Evolutionary conservation across 2,888 invertebrate species (phyloP).

Genomic region (Trachelus iudaicus): DNA sequence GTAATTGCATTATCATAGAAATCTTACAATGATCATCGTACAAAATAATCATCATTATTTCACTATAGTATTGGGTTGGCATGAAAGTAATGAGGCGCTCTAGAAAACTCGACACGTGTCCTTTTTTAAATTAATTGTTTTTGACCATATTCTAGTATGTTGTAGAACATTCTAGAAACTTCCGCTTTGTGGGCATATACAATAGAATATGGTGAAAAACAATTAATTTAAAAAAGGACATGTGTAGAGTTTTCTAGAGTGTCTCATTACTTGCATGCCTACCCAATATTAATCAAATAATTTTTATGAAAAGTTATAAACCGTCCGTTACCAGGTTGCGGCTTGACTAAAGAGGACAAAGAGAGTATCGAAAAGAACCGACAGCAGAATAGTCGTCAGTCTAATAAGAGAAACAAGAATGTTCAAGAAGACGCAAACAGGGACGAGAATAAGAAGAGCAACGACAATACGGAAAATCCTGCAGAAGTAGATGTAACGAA

Average conservation of each 20-base stretch:
- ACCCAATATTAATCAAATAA: not conserved
- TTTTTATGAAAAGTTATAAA: not conserved
- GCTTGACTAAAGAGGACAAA: conserved; percentile 37
- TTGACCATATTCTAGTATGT: too few relatives aligned
- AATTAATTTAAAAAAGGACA: too few relatives aligned
- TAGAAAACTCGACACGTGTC: too few relatives aligned
- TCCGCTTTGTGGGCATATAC: too few relatives aligned
- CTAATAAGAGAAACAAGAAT: not conserved
- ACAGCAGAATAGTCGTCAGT: not conserved
- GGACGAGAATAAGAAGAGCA: not conserved
- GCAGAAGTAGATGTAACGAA: not conserved
- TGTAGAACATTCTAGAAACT: too few relatives aligned
- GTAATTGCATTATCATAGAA: conserved; percentile 23
- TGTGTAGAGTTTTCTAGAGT: too few relatives aligned
- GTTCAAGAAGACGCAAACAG: not conserved
- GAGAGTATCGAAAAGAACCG: conserved; percentile 32
- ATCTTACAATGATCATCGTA: not conserved
- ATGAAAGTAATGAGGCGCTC: too few relatives aligned
- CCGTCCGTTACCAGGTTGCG: conserved; percentile 27
- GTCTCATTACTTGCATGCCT: too few relatives aligned
- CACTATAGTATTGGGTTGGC: not conserved
- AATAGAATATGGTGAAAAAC: too few relatives aligned
- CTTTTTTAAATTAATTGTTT: too few relatives aligned
- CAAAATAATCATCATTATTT: not conserved
- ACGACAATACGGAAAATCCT: not conserved